phyloP scores from a whole-genome alignment of 2,888 invertebrate species.

The Pollenia amentaria region DNA sequence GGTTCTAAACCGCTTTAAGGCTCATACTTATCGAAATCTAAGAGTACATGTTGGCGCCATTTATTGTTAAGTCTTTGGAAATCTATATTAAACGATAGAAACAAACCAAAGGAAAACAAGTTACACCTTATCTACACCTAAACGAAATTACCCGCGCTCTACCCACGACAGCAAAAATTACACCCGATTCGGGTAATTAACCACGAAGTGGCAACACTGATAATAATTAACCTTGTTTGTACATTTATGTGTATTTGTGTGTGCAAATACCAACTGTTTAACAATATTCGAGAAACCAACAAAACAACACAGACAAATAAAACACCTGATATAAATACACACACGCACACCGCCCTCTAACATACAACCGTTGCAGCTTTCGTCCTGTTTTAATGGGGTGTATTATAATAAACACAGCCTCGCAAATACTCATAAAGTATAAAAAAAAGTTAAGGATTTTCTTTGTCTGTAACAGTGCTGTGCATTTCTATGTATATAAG shows the following conservation, averaged over 20 bases:
- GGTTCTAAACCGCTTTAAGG: too few relatives aligned
- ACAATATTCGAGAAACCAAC: slow-evolving; percentile 45
- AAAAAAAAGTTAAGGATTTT: slow-evolving; percentile 52
- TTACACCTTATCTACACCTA: too few relatives aligned
- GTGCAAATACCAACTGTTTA: slow-evolving; percentile 35
- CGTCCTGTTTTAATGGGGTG: slow-evolving; percentile 50
- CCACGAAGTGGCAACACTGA: too few relatives aligned
- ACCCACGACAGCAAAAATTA: too few relatives aligned
- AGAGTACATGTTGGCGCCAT: too few relatives aligned
- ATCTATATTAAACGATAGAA: too few relatives aligned
- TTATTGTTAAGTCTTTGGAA: too few relatives aligned
- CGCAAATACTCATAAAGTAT: slow-evolving; percentile 4
- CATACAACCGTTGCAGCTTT: not conserved
- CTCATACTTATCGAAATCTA: too few relatives aligned
- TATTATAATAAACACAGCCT: slow-evolving; percentile 44
- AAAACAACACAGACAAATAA: slow-evolving; percentile 57
- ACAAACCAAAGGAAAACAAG: too few relatives aligned
- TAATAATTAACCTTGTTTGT: not conserved
- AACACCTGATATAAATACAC: slow-evolving; percentile 61
- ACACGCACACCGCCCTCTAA: slow-evolving; percentile 6
- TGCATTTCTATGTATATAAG: too few relatives aligned
- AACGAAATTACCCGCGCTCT: too few relatives aligned
- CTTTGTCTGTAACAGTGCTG: slow-evolving; percentile 24
- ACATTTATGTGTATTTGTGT: not conserved
- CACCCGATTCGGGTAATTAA: too few relatives aligned